Evolutionary conservation across 2,113 vertebrate species (phyloP), one percentile per base, ranked within the genome.

Genomic region (Oophaga pumilio): DNA sequence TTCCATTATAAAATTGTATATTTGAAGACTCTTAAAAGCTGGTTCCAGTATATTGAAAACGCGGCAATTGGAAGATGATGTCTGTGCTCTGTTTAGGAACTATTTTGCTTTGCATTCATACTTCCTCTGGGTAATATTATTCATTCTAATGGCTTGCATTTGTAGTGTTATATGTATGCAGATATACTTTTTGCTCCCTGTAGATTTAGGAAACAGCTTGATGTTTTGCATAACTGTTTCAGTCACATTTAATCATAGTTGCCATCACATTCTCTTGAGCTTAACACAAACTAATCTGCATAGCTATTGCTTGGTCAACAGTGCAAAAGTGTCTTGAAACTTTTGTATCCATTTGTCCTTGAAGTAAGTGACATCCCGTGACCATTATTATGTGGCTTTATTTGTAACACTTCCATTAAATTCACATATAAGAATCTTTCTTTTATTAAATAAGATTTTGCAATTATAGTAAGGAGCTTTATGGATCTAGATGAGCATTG

Each of bases 151-250:
- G 87, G 69, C 57, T 88, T 92, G 79, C 52, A 88, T 83, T 88
- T 88, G 87, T 88, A 91, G 82, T 91, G 69, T 89, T 83, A 88
- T 87, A 85, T 85, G 24, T 89, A 80, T 90, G 56, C 81, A 93
- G 89, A 89, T 69, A 90, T 89, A 92, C 89, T 26, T 90, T 90
- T 26, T 78, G 83, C 74, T 90, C 90, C 91, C 91, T 90, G 74
- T 76, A 86, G 89, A 89, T 82, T 82, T 90, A 88, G 83, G 85
- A 92, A 91, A 26, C 0, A 8, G 50, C 85, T 92, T 92, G 83
- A 91, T 92, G 81, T 87, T 92, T 92, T 92, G 82, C 91, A 89
- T 91, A 93, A 93, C 90, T 93, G 90, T 82, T 90, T 89, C 86
- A 90, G 82, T 93, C 91, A 89, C 94, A 91, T 87, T 94, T 85